A percentile compares a stretch with the other conserved stretches of the same genome.
phyloP scores from a whole-genome alignment of 2,797 vertebrate species.

The Hydrocynus forskahlii region DNA sequence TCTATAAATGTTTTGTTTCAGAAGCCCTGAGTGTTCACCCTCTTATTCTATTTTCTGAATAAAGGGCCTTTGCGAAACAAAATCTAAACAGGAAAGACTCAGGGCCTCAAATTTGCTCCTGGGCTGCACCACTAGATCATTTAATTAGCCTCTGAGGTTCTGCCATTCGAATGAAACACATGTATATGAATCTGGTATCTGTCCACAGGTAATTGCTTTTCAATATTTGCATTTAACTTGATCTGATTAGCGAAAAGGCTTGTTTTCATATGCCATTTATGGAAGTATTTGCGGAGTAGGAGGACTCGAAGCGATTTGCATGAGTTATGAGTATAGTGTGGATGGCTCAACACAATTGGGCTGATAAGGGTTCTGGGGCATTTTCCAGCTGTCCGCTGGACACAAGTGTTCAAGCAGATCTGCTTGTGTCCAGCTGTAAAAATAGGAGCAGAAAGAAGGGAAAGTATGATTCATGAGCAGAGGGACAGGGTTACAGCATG shows the following conservation, averaged over 20 bases:
- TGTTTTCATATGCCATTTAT: conserved; percentile 45
- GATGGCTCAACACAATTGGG: conserved; percentile 13
- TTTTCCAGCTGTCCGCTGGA: conserved; percentile 58
- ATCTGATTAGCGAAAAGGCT: not conserved
- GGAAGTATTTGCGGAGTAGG: conserved; percentile 23
- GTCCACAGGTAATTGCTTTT: conserved; percentile 18
- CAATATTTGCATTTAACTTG: conserved; percentile 14
- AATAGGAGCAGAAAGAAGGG: conserved; percentile 73
- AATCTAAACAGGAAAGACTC: conserved; percentile 8
- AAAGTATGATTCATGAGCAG: conserved; percentile 80
- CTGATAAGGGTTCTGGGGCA: conserved; percentile 40
- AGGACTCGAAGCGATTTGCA: conserved; percentile 32
- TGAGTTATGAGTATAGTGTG: conserved; percentile 34
- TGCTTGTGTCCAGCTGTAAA: conserved; percentile 83
- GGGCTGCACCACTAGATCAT: conserved; percentile 13
- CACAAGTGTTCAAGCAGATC: conserved; percentile 71
- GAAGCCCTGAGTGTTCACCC: conserved; percentile 9
- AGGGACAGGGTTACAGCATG: conserved; percentile 63
- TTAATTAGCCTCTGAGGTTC: conserved; percentile 12
- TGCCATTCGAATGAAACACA: not conserved
- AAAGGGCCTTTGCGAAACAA: conserved; percentile 4
- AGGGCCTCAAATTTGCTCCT: conserved; percentile 5
- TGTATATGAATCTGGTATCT: conserved; percentile 25
- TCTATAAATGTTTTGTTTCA: conserved; percentile 36
- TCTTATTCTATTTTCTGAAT: conserved; percentile 33